Percentiles rank a stretch among this genome's conserved stretches.
Conservation (phyloP, 1,140 invertebrate species). For the Ceratitis capitata region DNA sequence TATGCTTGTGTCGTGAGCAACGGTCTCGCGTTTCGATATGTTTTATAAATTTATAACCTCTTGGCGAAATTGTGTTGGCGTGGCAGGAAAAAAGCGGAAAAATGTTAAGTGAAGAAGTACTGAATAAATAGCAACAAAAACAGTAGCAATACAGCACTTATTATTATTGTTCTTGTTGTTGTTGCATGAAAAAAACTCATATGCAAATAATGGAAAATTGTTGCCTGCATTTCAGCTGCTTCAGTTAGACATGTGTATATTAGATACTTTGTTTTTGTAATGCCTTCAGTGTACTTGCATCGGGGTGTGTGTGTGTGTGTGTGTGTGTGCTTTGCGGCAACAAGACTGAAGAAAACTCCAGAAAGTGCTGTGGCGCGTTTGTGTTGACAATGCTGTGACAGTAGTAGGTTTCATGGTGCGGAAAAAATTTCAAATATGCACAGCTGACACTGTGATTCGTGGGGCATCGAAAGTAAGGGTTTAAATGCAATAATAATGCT, state of each 20-base stretch:
- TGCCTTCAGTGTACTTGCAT: neutral
- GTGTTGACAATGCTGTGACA: neutral
- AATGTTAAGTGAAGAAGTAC: conserved; percentile 18
- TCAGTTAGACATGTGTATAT: neutral
- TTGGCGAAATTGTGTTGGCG: conserved; percentile 24
- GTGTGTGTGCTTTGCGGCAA: no score
- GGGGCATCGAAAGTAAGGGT: neutral
- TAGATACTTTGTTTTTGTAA: neutral
- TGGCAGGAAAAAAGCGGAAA: neutral
- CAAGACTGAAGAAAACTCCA: neutral
- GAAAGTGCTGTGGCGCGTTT: neutral
- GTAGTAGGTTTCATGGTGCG: conserved; percentile 2
- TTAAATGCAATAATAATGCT: neutral
- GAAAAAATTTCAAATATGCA: neutral
- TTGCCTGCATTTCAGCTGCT: neutral
- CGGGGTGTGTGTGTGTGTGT: no score
- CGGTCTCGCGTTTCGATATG: conserved; percentile 1
- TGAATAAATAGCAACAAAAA: conserved; percentile 14
- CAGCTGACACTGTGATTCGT: neutral
- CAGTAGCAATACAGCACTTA: neutral
- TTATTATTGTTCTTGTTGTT: no score
- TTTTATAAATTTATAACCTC: conserved; percentile 30
- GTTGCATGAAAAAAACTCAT: conserved; percentile 2
- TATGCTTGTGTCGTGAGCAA: neutral
- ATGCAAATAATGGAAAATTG: conserved; percentile 32